These are phyloP conservation scores for Oreochromis spilurus DNA, from an alignment of 2,113 vertebrate genomes.

Conservation along the genomic window DNA sequence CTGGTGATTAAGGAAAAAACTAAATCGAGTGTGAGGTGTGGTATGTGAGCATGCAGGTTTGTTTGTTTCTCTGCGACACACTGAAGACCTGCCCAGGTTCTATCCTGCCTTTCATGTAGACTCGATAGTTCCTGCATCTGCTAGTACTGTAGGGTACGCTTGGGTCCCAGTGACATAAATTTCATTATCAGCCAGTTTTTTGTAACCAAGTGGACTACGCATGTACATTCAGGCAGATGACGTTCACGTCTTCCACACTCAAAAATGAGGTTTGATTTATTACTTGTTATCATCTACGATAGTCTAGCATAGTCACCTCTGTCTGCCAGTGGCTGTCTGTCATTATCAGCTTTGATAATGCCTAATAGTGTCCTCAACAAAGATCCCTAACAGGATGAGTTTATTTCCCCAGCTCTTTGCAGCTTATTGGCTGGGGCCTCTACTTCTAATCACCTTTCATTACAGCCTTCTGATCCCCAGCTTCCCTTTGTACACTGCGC, in stretches of 20 bases:
- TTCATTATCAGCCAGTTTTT: background rate
- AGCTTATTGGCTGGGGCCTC: slow-evolving; percentile 64
- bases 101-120: background rate
- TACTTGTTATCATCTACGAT: background rate
- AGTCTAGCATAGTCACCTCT: background rate
- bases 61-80: background rate
- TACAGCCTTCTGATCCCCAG: slow-evolving; percentile 84
- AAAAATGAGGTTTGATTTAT: background rate
- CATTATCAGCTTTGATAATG: slow-evolving; percentile 64
- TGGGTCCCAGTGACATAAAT: background rate
- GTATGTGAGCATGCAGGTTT: background rate
- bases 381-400: slow-evolving; percentile 73
- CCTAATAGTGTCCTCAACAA: slow-evolving; percentile 64
- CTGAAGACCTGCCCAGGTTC: background rate
- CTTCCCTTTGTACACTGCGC: slow-evolving; percentile 82
- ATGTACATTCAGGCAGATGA: background rate
- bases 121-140: background rate
- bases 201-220: background rate
- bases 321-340: slow-evolving; percentile 41
- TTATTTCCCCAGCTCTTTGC: slow-evolving; percentile 36
- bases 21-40: background rate
- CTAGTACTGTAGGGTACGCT: background rate
- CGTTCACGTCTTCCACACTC: background rate
- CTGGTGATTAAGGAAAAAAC: background rate
- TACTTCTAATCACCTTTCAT: slow-evolving; percentile 88